Percentiles rank a stretch among this genome's conserved stretches.
Conservation (phyloP, 2,113 vertebrate species). For the Pituophis catenifer region DNA sequence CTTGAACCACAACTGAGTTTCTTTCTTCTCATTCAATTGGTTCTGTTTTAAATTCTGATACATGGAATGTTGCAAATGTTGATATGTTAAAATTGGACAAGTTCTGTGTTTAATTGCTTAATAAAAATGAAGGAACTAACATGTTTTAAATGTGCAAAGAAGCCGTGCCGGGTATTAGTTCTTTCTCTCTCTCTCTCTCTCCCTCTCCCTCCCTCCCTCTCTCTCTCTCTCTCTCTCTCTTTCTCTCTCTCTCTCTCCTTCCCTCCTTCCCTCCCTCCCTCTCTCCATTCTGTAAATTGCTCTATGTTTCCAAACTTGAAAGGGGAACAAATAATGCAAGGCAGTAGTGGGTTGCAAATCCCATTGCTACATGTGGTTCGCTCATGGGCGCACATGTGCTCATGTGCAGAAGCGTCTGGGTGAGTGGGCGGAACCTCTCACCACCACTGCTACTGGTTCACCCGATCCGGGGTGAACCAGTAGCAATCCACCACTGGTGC, state of each 20-base stretch:
- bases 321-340: slow-evolving; percentile 45
- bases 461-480: too few species aligned
- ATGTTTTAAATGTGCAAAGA: slow-evolving; percentile 49
- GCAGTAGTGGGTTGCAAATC: not conserved
- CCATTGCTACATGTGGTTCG: too few species aligned
- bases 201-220: too few species aligned
- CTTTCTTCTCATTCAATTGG: not conserved
- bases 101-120: slow-evolving; percentile 50
- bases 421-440: too few species aligned
- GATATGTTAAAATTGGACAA: slow-evolving; percentile 32
- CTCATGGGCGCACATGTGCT: too few species aligned
- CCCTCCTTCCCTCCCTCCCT: not conserved
- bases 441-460: too few species aligned
- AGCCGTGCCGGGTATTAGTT: slow-evolving; percentile 50
- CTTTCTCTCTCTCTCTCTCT: too few species aligned
- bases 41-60: not conserved
- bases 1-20: not conserved
- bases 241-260: too few species aligned
- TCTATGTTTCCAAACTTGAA: slow-evolving; percentile 60
- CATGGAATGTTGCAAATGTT: slow-evolving; percentile 26
- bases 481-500: not conserved
- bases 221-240: not conserved
- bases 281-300: slow-evolving; percentile 50
- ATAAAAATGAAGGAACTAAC: slow-evolving; percentile 45
- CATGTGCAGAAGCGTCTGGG: too few species aligned